phyloP scores from a whole-genome alignment of 2,797 vertebrate species.

The Urocyon cinereoargenteus region DNA sequence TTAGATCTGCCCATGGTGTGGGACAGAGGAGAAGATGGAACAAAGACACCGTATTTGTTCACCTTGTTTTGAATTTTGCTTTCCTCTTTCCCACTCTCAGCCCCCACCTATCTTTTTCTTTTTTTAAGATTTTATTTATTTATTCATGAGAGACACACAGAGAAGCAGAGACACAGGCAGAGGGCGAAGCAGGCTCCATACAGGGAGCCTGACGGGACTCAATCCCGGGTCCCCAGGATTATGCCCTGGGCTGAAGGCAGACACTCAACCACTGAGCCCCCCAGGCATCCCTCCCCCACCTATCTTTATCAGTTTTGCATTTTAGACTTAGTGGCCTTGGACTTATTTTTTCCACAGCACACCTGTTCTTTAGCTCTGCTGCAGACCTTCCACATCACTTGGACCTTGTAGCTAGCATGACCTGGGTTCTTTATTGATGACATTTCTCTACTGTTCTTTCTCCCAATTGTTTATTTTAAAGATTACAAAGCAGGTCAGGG shows the following conservation, averaged over 20 bases:
- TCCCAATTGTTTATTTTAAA: conserved; percentile 14
- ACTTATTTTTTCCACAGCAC: not conserved
- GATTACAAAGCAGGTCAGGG: not conserved
- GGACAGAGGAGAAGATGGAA: not conserved
- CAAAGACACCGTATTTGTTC: not conserved
- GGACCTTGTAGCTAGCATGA: not conserved
- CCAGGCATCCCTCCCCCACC: not conserved
- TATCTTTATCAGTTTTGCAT: not conserved
- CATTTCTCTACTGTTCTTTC: not conserved
- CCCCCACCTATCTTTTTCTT: not conserved
- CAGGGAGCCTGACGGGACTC: too few species aligned
- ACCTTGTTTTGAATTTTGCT: not conserved
- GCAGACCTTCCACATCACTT: not conserved
- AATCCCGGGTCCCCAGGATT: too few species aligned
- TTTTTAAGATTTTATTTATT: too few species aligned
- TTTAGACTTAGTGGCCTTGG: not conserved
- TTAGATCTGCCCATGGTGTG: not conserved
- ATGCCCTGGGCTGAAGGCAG: too few species aligned
- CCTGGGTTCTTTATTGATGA: not conserved
- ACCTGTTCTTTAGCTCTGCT: not conserved
- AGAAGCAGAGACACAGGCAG: too few species aligned
- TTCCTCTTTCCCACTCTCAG: not conserved
- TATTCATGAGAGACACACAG: too few species aligned
- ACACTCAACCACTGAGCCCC: too few species aligned
- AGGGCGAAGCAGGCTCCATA: too few species aligned